Conservation (phyloP, 2,113 vertebrate species). For the Patagioenas fasciata region DNA sequence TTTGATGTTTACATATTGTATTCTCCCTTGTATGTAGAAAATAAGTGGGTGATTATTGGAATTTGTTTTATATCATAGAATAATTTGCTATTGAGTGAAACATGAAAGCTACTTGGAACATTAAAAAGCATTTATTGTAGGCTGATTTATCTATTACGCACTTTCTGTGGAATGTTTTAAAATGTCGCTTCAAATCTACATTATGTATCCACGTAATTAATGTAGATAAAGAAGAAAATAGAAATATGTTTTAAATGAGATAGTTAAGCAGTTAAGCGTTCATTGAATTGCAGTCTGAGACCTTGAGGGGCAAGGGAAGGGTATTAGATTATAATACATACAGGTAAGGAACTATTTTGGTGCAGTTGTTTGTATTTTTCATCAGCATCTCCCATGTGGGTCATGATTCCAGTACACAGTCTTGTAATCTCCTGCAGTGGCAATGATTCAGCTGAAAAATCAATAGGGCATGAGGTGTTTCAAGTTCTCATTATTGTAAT, state of each 20-base stretch:
- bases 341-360: slow-evolving; percentile 65
- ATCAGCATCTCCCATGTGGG: slow-evolving; percentile 67
- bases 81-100: slow-evolving; percentile 45
- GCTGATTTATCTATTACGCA: slow-evolving; percentile 26
- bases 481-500: slow-evolving; percentile 85
- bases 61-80: slow-evolving; percentile 55
- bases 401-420: slow-evolving; percentile 67
- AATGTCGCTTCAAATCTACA: neutral
- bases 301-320: neutral
- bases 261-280: neutral
- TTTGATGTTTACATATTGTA: neutral
- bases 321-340: slow-evolving; percentile 36
- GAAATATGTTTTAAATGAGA: neutral
- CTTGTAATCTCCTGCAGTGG: slow-evolving; percentile 78
- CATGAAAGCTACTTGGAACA: slow-evolving; percentile 37
- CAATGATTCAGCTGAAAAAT: slow-evolving; percentile 82
- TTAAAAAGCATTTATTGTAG: slow-evolving; percentile 31
- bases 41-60: slow-evolving; percentile 38
- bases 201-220: neutral
- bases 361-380: slow-evolving; percentile 74
- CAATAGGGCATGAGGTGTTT: slow-evolving; percentile 82
- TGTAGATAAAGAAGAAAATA: neutral
- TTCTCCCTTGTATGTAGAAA: slow-evolving; percentile 30
- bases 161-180: slow-evolving; percentile 16
- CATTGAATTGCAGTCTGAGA: neutral